Evolutionary conservation across 2,888 invertebrate genomes (phyloP).

Genomic region (Machimus rusticus): DNA sequence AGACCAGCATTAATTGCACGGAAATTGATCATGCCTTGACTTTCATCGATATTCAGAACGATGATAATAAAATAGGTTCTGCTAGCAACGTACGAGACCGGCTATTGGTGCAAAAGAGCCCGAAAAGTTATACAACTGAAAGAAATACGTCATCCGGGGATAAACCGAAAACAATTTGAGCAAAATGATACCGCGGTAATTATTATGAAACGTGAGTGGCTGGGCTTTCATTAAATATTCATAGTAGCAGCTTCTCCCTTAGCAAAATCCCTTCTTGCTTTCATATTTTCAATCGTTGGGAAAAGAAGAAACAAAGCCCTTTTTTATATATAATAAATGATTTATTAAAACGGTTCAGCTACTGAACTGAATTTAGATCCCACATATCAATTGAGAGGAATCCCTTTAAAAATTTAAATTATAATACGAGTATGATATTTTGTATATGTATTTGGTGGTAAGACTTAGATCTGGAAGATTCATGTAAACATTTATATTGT

Average conservation of each 20-base stretch:
- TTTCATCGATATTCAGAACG: background rate
- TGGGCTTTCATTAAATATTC: background rate
- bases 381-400: background rate
- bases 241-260: background rate
- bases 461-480: too few species aligned
- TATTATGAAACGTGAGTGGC: constrained; percentile 1
- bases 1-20: background rate
- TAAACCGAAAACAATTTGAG: background rate
- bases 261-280: background rate
- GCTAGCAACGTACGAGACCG: background rate
- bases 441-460: too few species aligned
- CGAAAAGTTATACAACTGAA: background rate
- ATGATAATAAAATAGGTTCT: background rate
- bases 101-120: background rate
- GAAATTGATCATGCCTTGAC: background rate
- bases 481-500: too few species aligned
- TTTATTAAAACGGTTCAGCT: background rate
- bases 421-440: too few species aligned
- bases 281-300: background rate
- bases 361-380: background rate
- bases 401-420: background rate
- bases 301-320: background rate
- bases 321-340: background rate
- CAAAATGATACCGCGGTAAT: constrained; percentile 15
- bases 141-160: background rate